These are phyloP conservation scores for Paramormyrops hopkinsi DNA, from an alignment of 2,797 vertebrate genomes.

Conservation along the genomic window DNA sequence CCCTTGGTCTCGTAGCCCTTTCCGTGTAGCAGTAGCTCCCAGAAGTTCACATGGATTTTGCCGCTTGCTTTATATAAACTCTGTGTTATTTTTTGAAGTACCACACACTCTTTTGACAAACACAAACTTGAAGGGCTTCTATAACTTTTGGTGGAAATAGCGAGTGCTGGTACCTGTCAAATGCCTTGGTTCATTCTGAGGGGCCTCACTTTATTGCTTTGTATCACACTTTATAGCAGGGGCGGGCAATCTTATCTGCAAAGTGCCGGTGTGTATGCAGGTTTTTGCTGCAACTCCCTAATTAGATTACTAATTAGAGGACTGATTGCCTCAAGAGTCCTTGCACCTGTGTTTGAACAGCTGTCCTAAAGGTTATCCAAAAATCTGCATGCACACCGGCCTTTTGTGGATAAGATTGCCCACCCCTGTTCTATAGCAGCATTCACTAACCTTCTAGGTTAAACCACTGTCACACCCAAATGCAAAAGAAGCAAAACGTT, in stretches of 20 bases:
- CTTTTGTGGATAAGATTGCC: neutral
- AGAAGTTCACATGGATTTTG: neutral
- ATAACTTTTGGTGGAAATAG: conserved; percentile 23
- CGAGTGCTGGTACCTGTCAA: neutral
- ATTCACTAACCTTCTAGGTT: neutral
- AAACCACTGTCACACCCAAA: neutral
- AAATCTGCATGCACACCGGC: neutral
- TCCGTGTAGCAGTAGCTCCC: neutral
- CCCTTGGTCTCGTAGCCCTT: neutral
- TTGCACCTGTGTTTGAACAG: neutral
- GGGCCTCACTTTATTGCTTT: neutral
- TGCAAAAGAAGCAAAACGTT: neutral
- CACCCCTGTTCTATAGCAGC: neutral
- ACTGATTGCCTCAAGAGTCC: neutral
- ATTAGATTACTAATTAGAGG: neutral
- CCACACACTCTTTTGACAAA: conserved; percentile 20
- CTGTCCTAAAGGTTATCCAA: neutral
- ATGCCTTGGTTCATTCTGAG: neutral
- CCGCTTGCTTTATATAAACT: conserved; percentile 17
- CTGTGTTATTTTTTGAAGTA: conserved; percentile 20
- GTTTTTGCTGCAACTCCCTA: neutral
- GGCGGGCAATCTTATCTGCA: neutral
- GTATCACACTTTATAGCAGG: neutral
- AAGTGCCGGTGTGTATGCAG: neutral
- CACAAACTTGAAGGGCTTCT: conserved; percentile 20